Percentiles rank a stretch among this genome's conserved stretches.
These are phyloP conservation scores for Nematopogon swammerdamellus DNA, from an alignment of 2,888 invertebrate species.

Conservation along the genomic window DNA sequence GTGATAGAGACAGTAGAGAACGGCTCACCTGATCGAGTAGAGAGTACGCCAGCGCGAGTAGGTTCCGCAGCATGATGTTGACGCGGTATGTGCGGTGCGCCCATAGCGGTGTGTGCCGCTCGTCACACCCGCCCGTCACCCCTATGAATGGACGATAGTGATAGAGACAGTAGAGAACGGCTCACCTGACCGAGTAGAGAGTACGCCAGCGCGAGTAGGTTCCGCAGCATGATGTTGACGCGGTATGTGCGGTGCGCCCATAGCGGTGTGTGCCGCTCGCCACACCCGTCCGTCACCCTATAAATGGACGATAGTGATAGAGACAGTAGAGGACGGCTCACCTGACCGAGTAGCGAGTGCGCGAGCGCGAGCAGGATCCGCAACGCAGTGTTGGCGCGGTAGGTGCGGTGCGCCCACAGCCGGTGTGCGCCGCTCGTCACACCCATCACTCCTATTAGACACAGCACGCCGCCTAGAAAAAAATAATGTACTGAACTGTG, in stretches of 20 bases:
- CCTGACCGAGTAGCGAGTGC: conserved; percentile 87
- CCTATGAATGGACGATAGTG: too few species aligned
- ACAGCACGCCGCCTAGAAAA: conserved; percentile 62
- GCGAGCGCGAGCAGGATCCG: conserved; percentile 75
- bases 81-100: too few species aligned
- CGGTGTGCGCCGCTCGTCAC: conserved; percentile 91
- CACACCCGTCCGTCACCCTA: conserved; percentile 77
- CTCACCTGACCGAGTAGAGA: conserved; percentile 85
- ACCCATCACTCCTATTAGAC: conserved; percentile 67
- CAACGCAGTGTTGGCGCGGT: conserved; percentile 69
- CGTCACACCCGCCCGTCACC: too few species aligned
- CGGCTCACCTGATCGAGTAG: too few species aligned
- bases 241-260: conserved; percentile 89
- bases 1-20: too few species aligned
- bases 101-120: too few species aligned
- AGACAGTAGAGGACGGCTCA: too few species aligned
- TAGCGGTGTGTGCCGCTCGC: conserved; percentile 91
- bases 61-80: too few species aligned
- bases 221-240: conserved; percentile 65
- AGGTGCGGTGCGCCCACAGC: conserved; percentile 88
- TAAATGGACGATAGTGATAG: too few species aligned
- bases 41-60: too few species aligned
- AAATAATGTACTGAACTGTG: not conserved
- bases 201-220: conserved; percentile 79
- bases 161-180: too few species aligned